Evolutionary conservation across 2,113 vertebrate genomes (phyloP), one percentile per base, ranked within the genome.

Genomic region (Perognathus longimembris): DNA sequence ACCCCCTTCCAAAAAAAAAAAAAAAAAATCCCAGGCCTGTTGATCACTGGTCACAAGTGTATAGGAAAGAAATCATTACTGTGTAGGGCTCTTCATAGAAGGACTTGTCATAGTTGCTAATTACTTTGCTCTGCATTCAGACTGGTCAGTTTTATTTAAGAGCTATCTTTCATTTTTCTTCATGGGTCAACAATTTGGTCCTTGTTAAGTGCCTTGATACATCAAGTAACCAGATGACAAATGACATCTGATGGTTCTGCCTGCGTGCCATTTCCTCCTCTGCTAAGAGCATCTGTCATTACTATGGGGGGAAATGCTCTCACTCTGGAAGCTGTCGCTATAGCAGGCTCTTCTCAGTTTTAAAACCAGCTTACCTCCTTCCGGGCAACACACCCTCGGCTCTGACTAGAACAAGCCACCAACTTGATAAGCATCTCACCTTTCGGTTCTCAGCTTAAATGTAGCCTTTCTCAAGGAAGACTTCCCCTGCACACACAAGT

Each of bases 41-140:
- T 38, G 34, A 71, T 88, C n/a, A 59, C 11, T 59, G 40, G 74
- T 59, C n/a, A 8, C 8, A 83, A 38, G 61, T 40, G 38, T 38
- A 82, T 7, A 89, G 0, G n/a, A 6, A 94, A 94, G 45, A 61
- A 67, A 61, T 3, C 42, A 69, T 76, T 28, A 66, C 36, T 71
- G 9, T 66, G 34, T 67, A 24, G 30, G 61, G 22, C 10, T 54
- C 5, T 15, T 87, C 17, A 42, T 20, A 54, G 30, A 90, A 63
- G 22, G 11, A 24, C 36, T 61, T 70, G 6, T 80, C 36, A 86
- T 34, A 15, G 32, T 50, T 18, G 54, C 26, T 67, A 38, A 61
- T 18, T 79, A 21, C 40, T 76, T 76, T 59, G 64, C 66, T 87
- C 63, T 30, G 57, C 24, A 69, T 91, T 86, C 71, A 93, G 42